Base-by-base conservation (phyloP, 2,888 invertebrate species). In the Drosophila peninsularis region DNA sequence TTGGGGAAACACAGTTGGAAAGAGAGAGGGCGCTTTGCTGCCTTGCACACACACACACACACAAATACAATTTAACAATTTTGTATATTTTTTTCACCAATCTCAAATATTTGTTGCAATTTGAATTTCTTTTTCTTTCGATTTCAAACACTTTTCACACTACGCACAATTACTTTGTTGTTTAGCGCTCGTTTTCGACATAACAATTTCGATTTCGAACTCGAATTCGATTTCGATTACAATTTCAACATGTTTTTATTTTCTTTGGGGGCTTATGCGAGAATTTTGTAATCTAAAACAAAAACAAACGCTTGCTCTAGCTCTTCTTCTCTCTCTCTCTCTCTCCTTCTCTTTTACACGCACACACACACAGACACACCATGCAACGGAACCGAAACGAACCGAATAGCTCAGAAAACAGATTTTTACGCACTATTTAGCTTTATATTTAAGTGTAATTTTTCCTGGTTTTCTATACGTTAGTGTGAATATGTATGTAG, bases 341-440 rank as follows among this genome's bases (percentile, higher is more conserved):
- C 42, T 6, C 44, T 2, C 37, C 37, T 39, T n/a, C 49, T 58
- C 21, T 36, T 1, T 34, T 37, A 2, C 34, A 7, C 14, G 11
- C 41, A 11, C 39, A 17, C 41, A 52, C 27, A 41, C 53, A 34
- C 63, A 42, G 47, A 47, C 50, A 39, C 58, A 19, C 52, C 58
- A 53, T 39, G 54, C 47, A 87, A 61, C 60, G 65, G 14, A 71
- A 66, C 74, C 82, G 71, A 65, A 79, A 49, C 86, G 83, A 85
- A 86, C 49, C 81, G 75, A 72, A 72, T 55, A 64, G 71, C 55
- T 70, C 57, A 64, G 64, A 63, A 82, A 85, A 71, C 80, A 67
- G 62, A 89, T 84, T 87, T 84, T 82, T 84, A 84, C 89, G 84
- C 84, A 89, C 84, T 84, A 87, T 89, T 84, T 84, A 87, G 79